Evolutionary conservation across 2,888 invertebrate genomes (phyloP), one percentile per base, ranked within the genome.

Genomic region (Eurytoma adleriae): DNA sequence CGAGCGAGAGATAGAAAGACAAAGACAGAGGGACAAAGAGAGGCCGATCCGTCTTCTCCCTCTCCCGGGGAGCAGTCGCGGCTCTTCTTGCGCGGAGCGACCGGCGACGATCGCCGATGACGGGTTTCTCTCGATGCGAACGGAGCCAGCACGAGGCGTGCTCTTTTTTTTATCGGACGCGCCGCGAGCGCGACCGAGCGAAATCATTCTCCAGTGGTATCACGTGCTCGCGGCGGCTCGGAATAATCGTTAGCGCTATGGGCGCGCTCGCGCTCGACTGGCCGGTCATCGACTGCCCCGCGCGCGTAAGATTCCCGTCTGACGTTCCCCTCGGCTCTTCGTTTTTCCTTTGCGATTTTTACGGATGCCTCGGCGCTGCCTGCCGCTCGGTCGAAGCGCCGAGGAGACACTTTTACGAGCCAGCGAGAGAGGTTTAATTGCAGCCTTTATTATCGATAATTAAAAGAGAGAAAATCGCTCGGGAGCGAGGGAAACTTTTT

Each of bases 261-360:
- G 54, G 24, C 62, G 74, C 50, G 1, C 48, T 62, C 30, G 5
- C 40, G 40, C 40, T 40, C 40, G 56, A 54, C n/a, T 7, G 40
- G 20, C 57, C 67, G 79, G 70, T 81, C 80, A 72, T 81, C 79
- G 81, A 81, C 79, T 80, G 59, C 62, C 73, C 72, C 5, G 48
- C 27, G 66, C 74, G 59, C 64, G 67, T 61, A 76, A 27, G 40
- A 40, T 56, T 27, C 27, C 56, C 12, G 7, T 16, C 52, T 52
- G 4, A 1, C 27, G 13, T 4, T 20, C n/a, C 52, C 4, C 52
- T 68, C 67, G 24, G 24, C 7, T 68, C 24, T 7, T 57, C 20
- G 18, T n/a, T 57, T 57, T 57, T 40, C 7, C 7, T 40, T 4
- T 4, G 4, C 40, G 40, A 40, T 40, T 40, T 40, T 40, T 40